phyloP scores from a whole-genome alignment of 2,797 vertebrate genomes.

The Fratercula arctica region DNA sequence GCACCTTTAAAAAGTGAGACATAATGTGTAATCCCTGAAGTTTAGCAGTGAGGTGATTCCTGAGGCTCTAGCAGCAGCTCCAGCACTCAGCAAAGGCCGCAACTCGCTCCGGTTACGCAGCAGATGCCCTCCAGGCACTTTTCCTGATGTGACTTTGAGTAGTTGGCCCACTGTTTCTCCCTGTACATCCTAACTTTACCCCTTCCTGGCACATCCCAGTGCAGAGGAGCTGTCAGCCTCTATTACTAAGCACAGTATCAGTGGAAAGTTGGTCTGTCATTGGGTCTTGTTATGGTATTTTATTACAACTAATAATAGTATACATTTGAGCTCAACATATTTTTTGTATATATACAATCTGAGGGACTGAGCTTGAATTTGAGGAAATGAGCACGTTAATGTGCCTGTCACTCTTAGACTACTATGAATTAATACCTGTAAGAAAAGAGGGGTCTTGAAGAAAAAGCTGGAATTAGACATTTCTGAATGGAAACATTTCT shows the following conservation, averaged over 20 bases:
- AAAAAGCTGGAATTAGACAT: background rate
- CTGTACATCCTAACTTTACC: background rate
- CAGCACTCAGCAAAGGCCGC: background rate
- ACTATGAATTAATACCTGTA: background rate
- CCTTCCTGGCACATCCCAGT: background rate
- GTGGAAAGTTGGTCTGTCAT: background rate
- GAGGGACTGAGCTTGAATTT: background rate
- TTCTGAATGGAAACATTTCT: background rate
- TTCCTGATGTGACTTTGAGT: background rate
- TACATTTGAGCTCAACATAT: background rate
- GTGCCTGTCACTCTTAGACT: background rate
- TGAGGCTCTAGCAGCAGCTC: background rate
- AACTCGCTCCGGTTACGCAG: accelerated
- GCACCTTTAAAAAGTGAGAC: background rate
- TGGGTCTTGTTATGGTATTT: background rate
- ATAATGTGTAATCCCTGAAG: background rate
- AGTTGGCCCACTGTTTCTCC: background rate
- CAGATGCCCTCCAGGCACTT: background rate
- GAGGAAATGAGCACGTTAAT: background rate
- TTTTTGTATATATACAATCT: background rate
- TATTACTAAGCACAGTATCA: background rate
- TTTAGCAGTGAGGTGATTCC: background rate
- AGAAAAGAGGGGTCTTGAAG: background rate
- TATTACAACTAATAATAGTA: background rate
- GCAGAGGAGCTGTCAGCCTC: background rate